Percentiles rank a stretch among this genome's conserved stretches.
Evolutionary conservation across 2,113 vertebrate species (phyloP).

Genomic region (Typhlomys cinereus): DNA sequence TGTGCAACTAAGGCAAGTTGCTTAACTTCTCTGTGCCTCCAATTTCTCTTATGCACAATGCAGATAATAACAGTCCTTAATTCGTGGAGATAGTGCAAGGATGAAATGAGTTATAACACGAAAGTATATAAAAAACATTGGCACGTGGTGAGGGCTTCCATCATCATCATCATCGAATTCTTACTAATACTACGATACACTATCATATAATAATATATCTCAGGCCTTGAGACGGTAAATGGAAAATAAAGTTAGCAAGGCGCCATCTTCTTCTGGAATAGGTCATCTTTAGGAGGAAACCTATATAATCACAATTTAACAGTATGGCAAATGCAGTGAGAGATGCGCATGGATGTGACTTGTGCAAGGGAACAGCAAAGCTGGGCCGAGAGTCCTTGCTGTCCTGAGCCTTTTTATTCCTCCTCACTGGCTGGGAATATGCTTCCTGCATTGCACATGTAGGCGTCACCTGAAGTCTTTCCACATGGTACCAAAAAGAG

Average conservation of each 20-base stretch:
- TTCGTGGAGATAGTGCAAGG: slow-evolving; percentile 4
- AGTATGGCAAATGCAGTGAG: not conserved
- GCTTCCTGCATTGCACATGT: not conserved
- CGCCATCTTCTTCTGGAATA: not conserved
- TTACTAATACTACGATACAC: not conserved
- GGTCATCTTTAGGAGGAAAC: not conserved
- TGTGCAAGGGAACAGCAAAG: not conserved
- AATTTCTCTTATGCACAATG: not conserved
- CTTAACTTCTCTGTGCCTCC: slow-evolving; percentile 25
- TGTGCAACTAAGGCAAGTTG: slow-evolving; percentile 15
- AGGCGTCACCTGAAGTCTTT: not conserved
- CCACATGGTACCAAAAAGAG: slow-evolving; percentile 34
- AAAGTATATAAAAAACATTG: not conserved
- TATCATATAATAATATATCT: no score
- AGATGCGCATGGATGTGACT: not conserved
- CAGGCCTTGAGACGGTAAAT: not conserved
- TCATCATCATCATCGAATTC: not conserved
- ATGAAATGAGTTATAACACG: slow-evolving; percentile 7
- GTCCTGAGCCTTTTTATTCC: not conserved
- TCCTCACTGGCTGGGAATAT: slow-evolving; percentile 13
- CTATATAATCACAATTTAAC: not conserved
- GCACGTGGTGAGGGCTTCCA: not conserved
- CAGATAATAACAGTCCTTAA: slow-evolving; percentile 18
- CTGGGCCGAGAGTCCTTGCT: not conserved
- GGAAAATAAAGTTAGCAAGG: not conserved